Conservation (phyloP, 2,888 invertebrate genomes). For the Mellilla xanthometata region DNA sequence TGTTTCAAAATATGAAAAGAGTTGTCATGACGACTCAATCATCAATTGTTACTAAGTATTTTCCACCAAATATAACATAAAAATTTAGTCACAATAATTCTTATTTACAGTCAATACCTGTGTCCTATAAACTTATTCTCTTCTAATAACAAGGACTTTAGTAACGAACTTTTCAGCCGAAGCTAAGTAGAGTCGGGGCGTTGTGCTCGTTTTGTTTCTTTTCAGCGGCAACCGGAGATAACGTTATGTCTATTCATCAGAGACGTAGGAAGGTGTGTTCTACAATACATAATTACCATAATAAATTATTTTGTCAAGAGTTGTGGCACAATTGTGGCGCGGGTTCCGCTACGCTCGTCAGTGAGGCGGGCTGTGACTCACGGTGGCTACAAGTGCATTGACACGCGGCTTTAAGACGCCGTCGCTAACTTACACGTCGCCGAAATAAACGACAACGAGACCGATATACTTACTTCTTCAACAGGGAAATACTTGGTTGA, state of each 20-base stretch:
- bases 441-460: slow-evolving; percentile 33
- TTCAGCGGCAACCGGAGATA: slow-evolving; percentile 9
- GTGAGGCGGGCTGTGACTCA: slow-evolving; percentile 48
- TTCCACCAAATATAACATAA: slow-evolving; percentile 4
- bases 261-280: slow-evolving; percentile 18
- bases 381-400: slow-evolving; percentile 53
- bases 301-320: slow-evolving; percentile 34
- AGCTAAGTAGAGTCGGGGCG: slow-evolving; percentile 1
- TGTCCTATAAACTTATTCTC: slow-evolving; percentile 1
- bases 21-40: too few species aligned
- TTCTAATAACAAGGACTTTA: slow-evolving; percentile 1
- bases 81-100: slow-evolving; percentile 2
- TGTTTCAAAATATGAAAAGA: too few species aligned
- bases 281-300: slow-evolving; percentile 28
- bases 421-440: slow-evolving; percentile 29
- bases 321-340: slow-evolving; percentile 36
- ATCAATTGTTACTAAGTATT: background rate
- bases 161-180: slow-evolving; percentile 4
- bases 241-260: slow-evolving; percentile 21
- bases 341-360: slow-evolving; percentile 45
- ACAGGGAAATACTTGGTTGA: too few species aligned
- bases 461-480: background rate
- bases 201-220: slow-evolving; percentile 13
- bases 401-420: slow-evolving; percentile 39
- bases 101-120: slow-evolving; percentile 10